Conservation (phyloP, 2,797 vertebrate species). For the Ciconia nigra region DNA sequence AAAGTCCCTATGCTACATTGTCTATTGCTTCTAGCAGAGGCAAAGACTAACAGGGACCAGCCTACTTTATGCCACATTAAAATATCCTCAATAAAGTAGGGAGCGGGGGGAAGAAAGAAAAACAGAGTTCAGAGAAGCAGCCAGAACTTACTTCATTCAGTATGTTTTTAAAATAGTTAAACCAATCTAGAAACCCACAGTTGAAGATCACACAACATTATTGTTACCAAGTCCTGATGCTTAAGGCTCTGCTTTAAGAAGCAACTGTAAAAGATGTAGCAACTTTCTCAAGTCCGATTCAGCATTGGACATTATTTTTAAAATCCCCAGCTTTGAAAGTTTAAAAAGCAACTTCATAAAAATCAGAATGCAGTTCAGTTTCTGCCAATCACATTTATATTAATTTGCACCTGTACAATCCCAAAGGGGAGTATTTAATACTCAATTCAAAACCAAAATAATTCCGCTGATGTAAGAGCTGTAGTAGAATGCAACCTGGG, state of each 20-base stretch:
- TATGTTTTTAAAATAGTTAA: not conserved
- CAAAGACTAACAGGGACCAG: not conserved
- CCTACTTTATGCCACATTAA: not conserved
- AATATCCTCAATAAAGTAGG: not conserved
- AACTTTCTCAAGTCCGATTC: not conserved
- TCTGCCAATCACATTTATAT: not conserved
- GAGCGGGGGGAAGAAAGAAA: not conserved
- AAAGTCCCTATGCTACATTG: not conserved
- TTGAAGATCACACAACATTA: not conserved
- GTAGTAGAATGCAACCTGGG: not conserved
- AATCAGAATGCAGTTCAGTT: not conserved
- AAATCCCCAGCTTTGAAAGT: not conserved
- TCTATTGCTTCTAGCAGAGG: not conserved
- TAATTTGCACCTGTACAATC: not conserved
- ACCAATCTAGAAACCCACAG: not conserved
- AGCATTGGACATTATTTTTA: not conserved
- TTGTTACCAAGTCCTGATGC: not conserved
- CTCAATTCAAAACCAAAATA: conserved; percentile 1
- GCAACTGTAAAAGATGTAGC: not conserved
- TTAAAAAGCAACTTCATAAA: conserved; percentile 15
- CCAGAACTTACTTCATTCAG: not conserved
- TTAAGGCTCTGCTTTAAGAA: not conserved
- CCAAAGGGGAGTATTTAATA: conserved; percentile 4
- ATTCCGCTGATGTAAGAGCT: conserved; percentile 27
- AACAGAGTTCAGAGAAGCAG: not conserved